Conservation (phyloP, 2,113 vertebrate species). For the Nesogale talazaci region DNA sequence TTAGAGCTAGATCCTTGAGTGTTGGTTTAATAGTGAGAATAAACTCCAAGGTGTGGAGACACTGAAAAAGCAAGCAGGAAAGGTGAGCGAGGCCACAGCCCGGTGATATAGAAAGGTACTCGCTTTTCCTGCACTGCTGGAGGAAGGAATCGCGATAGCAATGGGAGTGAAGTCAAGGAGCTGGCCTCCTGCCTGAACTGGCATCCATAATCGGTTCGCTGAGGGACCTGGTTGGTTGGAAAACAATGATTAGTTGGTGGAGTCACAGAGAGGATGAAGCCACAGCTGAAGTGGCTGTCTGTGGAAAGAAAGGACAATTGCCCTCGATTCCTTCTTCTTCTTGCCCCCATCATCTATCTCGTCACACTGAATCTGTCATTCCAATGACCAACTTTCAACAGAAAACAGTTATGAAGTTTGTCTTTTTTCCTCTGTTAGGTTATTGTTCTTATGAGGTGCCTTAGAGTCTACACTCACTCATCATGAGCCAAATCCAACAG, state of each 20-base stretch:
- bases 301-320: background rate
- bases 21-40: background rate
- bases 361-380: background rate
- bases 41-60: constrained; percentile 1
- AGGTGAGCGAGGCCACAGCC: background rate
- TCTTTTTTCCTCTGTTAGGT: no score
- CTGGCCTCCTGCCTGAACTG: background rate
- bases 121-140: no score
- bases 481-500: no score
- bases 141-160: background rate
- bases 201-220: background rate
- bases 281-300: background rate
- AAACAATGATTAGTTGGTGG: background rate
- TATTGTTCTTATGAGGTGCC: no score
- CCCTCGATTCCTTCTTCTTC: background rate
- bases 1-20: background rate
- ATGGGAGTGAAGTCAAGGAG: background rate
- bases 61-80: background rate
- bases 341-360: background rate
- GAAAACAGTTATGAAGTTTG: background rate
- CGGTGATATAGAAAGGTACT: background rate
- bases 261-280: background rate
- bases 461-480: no score
- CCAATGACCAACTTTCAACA: background rate
- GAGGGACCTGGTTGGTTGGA: background rate